Conservation (phyloP, 2,113 vertebrate species). For the Nipponia nippon region DNA sequence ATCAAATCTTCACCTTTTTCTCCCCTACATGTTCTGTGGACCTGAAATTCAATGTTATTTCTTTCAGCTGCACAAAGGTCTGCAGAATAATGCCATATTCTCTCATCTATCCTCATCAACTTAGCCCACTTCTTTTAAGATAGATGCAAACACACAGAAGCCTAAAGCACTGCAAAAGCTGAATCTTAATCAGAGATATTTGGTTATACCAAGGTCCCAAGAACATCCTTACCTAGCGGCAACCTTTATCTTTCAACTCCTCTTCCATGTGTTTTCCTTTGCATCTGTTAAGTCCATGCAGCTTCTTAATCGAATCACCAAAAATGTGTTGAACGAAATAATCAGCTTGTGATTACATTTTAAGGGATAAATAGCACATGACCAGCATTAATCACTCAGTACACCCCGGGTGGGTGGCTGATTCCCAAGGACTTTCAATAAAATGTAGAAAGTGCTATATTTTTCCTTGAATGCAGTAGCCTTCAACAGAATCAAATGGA, state of each 20-base stretch:
- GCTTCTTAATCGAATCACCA: slow-evolving; percentile 48
- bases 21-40: not conserved
- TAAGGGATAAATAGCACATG: slow-evolving; percentile 22
- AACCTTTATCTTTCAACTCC: not conserved
- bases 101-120: not conserved
- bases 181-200: slow-evolving; percentile 19
- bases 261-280: not conserved
- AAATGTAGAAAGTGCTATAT: not conserved
- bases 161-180: not conserved
- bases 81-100: not conserved
- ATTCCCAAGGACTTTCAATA: slow-evolving; percentile 23
- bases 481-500: not conserved
- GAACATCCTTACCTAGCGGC: slow-evolving; percentile 38
- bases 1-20: not conserved
- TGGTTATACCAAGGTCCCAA: not conserved
- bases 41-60: not conserved
- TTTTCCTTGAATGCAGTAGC: not conserved
- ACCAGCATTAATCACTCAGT: slow-evolving; percentile 39
- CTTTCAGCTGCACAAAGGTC: not conserved
- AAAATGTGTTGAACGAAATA: slow-evolving; percentile 36
- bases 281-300: not conserved
- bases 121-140: not conserved
- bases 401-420: not conserved
- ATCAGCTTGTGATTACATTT: slow-evolving; percentile 44
- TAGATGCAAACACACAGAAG: not conserved